Evolutionary conservation across 2,113 vertebrate genomes (phyloP), one percentile per base, ranked within the genome.

Genomic region (Crocuta crocuta): DNA sequence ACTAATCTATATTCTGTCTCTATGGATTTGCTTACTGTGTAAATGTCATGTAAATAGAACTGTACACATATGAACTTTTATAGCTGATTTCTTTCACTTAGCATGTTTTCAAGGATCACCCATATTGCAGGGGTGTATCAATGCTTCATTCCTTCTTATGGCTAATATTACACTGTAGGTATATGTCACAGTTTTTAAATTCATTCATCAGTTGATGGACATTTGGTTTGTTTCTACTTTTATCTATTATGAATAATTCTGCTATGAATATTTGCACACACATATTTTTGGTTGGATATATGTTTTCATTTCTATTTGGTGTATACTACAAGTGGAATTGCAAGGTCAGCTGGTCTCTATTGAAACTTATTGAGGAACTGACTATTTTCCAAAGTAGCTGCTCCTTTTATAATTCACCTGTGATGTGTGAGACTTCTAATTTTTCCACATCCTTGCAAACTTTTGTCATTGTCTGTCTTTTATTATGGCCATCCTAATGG

Each of bases 231-330:
- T 80, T 81, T 26, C 21, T 39, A 39, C 43, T 74, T 63, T 73
- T 17, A 73, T n/a, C 87, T 91, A 4, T 74, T 50, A 74, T 39
- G 58, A 66, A 45, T 66, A 81, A 86, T 74, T 35, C 31, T 86
- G 55, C 31, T 45, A 15, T 80, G 63, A 80, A 24, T 85, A 81
- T 43, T 43, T 76, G 23, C 23, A 11, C 17, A 55, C 19, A 71
- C n/a, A 12, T 13, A 12, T 13, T 81, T 92, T 86, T 70, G 3
- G 11, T 4, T 81, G 45, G 21, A 58, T 91, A 55, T 71, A 26
- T 78, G 16, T 89, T 93, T 78, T 93, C 5, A 39, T 89, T 90
- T 94, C 63, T 93, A 58, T 95, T 70, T 39, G 33, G 12, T 19
- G 53, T 71, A 45, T 21, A n/a, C 48, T 86, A 65, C 15, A 61